Percentiles rank a stretch among this genome's conserved stretches.
These are phyloP conservation scores for Pteropus rufus DNA, from an alignment of 2,797 vertebrate species.

Conservation along the genomic window DNA sequence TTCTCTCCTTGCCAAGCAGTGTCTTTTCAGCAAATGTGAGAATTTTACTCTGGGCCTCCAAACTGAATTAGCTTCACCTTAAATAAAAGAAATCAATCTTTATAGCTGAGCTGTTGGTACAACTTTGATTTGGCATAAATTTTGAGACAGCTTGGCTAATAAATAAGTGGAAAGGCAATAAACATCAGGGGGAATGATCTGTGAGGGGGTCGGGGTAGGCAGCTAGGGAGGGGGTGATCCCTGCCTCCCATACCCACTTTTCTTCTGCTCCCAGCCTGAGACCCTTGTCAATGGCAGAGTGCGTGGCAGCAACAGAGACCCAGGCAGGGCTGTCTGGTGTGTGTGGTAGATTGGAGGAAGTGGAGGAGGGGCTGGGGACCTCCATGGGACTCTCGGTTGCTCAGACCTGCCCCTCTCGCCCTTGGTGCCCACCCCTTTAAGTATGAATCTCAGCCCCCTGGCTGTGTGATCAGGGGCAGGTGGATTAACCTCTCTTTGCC, in stretches of 20 bases:
- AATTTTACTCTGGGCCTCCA: slow-evolving; percentile 19
- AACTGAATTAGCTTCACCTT: not conserved
- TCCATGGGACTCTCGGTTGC: not conserved
- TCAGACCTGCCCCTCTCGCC: not conserved
- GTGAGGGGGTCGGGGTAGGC: not conserved
- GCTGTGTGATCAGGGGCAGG: not conserved
- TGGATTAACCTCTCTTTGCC: not conserved
- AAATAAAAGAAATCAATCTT: slow-evolving; percentile 60
- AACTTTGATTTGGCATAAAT: slow-evolving; percentile 58
- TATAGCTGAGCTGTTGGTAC: not conserved
- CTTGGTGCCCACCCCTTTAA: not conserved
- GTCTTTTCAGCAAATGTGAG: not conserved
- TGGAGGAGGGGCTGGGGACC: fast-evolving
- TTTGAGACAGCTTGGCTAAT: slow-evolving; percentile 36
- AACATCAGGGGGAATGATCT: not conserved
- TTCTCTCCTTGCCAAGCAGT: not conserved
- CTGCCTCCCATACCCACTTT: not conserved
- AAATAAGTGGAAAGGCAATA: not conserved
- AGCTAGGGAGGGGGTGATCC: not conserved
- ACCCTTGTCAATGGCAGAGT: not conserved
- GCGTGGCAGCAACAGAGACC: not conserved
- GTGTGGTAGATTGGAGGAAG: not conserved
- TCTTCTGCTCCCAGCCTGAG: not conserved
- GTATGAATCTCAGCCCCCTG: not conserved
- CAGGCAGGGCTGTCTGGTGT: not conserved